These are phyloP conservation scores for Camelus dromedarius DNA, from an alignment of 2,113 vertebrate genomes.

Conservation along the genomic window DNA sequence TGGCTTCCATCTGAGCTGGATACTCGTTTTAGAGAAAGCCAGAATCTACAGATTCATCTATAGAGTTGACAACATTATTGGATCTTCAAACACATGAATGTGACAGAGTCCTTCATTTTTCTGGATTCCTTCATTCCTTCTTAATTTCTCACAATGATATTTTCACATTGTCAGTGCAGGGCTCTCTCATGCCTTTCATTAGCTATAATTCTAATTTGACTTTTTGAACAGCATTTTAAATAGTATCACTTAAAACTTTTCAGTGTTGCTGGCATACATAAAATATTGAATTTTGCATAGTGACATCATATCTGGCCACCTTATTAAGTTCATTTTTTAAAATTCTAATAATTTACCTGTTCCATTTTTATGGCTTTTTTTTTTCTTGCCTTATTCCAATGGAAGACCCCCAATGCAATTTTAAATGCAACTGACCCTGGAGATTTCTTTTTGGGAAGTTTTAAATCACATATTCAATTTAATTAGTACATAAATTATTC, in stretches of 20 bases:
- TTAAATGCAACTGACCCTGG: neutral
- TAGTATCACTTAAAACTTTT: neutral
- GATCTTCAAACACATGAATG: neutral
- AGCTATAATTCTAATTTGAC: neutral
- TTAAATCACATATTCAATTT: neutral
- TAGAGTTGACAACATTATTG: neutral
- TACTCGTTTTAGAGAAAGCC: neutral
- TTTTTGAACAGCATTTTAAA: neutral
- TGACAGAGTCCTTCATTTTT: neutral
- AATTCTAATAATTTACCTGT: neutral
- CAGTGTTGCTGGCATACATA: neutral
- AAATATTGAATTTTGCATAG: neutral
- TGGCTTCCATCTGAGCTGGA: neutral
- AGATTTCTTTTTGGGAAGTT: neutral
- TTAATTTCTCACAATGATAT: neutral
- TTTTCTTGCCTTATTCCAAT: neutral
- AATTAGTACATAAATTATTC: neutral
- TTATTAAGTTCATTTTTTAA: neutral
- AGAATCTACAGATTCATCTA: neutral
- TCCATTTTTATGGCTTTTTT: neutral
- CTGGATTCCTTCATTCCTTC: neutral
- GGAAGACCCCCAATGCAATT: neutral
- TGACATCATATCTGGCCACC: neutral
- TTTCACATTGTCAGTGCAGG: neutral
- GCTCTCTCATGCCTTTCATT: neutral